Evolutionary conservation across 2,113 vertebrate species (phyloP).

Genomic region (Parus major): DNA sequence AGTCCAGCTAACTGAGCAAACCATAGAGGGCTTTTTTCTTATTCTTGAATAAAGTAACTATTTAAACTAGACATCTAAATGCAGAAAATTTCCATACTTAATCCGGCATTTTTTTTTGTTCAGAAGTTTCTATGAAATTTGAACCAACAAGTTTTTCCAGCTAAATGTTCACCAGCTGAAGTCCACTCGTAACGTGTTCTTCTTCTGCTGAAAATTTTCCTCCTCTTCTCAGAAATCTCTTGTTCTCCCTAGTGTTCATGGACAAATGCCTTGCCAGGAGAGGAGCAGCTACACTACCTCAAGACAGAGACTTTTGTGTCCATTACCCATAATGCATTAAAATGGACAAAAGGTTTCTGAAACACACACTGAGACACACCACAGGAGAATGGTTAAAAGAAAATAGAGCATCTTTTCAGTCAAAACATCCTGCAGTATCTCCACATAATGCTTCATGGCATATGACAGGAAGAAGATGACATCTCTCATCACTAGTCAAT

Average conservation of each 20-base stretch:
- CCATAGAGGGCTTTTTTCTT: background rate
- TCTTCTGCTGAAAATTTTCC: background rate
- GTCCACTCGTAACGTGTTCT: background rate
- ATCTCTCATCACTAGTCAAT: slow-evolving; percentile 65
- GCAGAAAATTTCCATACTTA: background rate
- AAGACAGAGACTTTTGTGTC: slow-evolving; percentile 47
- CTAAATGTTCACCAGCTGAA: slow-evolving; percentile 21
- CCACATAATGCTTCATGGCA: slow-evolving; percentile 53
- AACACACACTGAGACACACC: slow-evolving; percentile 44
- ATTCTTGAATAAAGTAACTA: background rate
- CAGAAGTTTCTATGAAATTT: background rate
- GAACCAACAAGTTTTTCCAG: background rate
- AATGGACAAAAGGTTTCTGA: slow-evolving; percentile 60
- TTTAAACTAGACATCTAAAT: background rate
- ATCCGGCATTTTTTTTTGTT: background rate
- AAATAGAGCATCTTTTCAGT: slow-evolving; percentile 60
- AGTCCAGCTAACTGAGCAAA: background rate
- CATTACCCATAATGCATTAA: slow-evolving; percentile 52
- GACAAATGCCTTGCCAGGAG: background rate
- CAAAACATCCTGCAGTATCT: slow-evolving; percentile 45
- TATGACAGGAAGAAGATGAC: slow-evolving; percentile 62
- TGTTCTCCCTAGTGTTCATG: background rate
- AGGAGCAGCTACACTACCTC: background rate
- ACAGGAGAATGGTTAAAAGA: slow-evolving; percentile 48
- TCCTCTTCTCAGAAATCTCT: background rate